Percentiles rank a stretch among this genome's conserved stretches.
phyloP scores from a whole-genome alignment of 1,140 invertebrate species.

The Cotesia glomerata region DNA sequence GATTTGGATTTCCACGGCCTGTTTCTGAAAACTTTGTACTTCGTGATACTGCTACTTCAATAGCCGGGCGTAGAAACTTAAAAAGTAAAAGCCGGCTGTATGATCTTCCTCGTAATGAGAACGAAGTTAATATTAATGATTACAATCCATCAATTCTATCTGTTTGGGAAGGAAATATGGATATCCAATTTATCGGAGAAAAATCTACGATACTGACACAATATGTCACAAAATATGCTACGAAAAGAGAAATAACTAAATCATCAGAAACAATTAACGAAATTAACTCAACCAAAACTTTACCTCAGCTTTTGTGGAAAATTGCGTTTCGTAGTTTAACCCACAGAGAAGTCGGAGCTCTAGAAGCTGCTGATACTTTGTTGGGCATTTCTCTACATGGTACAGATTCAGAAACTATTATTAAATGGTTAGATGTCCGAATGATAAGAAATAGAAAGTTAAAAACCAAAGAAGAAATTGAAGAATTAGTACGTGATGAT shows the following conservation, averaged over 20 bases:
- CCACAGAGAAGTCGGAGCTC: too few relatives aligned
- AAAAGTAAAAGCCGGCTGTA: slow-evolving; percentile 42
- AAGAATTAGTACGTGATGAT: too few relatives aligned
- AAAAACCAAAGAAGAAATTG: too few relatives aligned
- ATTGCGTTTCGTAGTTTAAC: slow-evolving; percentile 26
- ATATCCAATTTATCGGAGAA: slow-evolving; percentile 39
- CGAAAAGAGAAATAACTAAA: slow-evolving; percentile 37
- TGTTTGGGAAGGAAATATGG: too few relatives aligned
- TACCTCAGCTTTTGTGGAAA: slow-evolving; percentile 17
- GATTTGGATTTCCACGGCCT: slow-evolving; percentile 26
- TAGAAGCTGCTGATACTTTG: too few relatives aligned
- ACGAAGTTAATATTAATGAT: slow-evolving; percentile 38
- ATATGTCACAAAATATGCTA: slow-evolving; percentile 40
- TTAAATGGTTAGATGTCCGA: too few relatives aligned
- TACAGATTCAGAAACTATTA: too few relatives aligned
- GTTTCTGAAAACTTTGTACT: slow-evolving; percentile 35
- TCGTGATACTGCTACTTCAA: slow-evolving; percentile 35
- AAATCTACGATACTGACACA: slow-evolving; percentile 28
- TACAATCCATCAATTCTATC: slow-evolving; percentile 37
- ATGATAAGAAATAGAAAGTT: too few relatives aligned
- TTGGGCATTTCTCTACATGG: too few relatives aligned
- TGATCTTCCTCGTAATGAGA: slow-evolving; percentile 41
- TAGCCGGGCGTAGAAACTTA: slow-evolving; percentile 39
- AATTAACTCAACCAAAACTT: slow-evolving; percentile 33
- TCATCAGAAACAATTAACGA: slow-evolving; percentile 29